Evolutionary conservation across 2,888 invertebrate genomes (phyloP).

Genomic region (Hypena proboscidalis): DNA sequence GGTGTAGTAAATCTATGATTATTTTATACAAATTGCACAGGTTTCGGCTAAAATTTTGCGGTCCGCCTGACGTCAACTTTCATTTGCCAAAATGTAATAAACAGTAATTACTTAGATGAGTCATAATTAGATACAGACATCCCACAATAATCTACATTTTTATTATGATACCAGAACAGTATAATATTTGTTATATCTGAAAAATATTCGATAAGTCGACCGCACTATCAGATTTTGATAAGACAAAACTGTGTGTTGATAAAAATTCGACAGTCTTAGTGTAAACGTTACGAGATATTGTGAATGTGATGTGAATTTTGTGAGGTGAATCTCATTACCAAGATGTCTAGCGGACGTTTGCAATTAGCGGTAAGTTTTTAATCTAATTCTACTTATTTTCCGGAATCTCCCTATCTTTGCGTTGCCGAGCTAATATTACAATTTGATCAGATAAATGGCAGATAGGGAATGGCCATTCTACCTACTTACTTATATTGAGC

Average conservation of each 20-base stretch:
- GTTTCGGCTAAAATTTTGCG: too few species aligned
- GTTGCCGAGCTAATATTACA: too few species aligned
- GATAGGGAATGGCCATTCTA: too few species aligned
- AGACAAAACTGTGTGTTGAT: conserved; percentile 65
- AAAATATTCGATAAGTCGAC: conserved; percentile 61
- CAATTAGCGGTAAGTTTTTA: conserved; percentile 68
- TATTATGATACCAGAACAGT: conserved; percentile 34
- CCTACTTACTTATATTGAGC: too few species aligned
- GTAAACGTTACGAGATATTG: conserved; percentile 47
- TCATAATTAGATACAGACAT: conserved; percentile 38
- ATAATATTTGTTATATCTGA: conserved; percentile 51
- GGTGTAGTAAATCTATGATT: too few species aligned
- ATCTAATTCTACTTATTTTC: background rate
- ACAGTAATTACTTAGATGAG: too few species aligned
- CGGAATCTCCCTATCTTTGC: too few species aligned
- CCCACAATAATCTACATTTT: conserved; percentile 33
- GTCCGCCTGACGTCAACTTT: too few species aligned
- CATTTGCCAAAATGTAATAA: too few species aligned
- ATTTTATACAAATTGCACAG: too few species aligned
- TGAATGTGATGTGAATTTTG: conserved; percentile 50
- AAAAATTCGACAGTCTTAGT: conserved; percentile 60
- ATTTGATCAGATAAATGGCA: too few species aligned
- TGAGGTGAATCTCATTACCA: conserved; percentile 64
- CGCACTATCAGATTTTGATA: conserved; percentile 66
- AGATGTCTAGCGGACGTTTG: conserved; percentile 69